Percentiles rank a stretch among this genome's conserved stretches.
These are phyloP conservation scores for Toxotes lorentzi DNA, from an alignment of 2,797 vertebrate species.

Conservation along the genomic window DNA sequence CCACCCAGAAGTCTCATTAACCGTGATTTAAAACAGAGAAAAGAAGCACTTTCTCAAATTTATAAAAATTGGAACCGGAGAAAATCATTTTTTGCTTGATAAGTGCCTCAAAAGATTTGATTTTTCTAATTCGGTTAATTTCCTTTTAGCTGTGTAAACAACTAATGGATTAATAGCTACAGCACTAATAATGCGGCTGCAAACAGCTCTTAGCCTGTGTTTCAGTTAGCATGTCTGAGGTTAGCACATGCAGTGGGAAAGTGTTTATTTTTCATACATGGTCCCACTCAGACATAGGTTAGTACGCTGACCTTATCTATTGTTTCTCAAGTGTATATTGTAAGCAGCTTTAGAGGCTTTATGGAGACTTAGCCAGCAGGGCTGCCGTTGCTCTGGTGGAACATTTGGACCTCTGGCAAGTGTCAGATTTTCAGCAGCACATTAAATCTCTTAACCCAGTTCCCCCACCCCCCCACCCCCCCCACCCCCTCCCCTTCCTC, in stretches of 20 bases:
- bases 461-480: too few species aligned
- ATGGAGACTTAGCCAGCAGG: constrained; percentile 77
- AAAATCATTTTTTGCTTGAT: not conserved
- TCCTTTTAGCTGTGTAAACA: not conserved
- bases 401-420: constrained; percentile 83
- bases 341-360: constrained; percentile 82
- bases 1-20: not conserved
- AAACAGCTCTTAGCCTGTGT: constrained; percentile 6
- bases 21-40: not conserved
- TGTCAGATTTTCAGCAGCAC: constrained; percentile 83
- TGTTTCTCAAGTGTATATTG: constrained; percentile 84
- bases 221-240: constrained; percentile 41
- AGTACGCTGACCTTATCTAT: constrained; percentile 80
- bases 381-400: constrained; percentile 76
- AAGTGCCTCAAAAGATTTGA: not conserved
- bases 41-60: not conserved
- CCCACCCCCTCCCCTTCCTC: constrained; percentile 33
- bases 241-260: constrained; percentile 47
- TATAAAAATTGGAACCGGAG: not conserved
- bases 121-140: not conserved
- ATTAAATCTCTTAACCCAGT: constrained; percentile 84
- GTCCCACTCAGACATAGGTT: constrained; percentile 66
- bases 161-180: not conserved
- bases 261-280: constrained; percentile 72
- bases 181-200: not conserved